phyloP scores from a whole-genome alignment of 2,113 vertebrate genomes.

The Oxyura jamaicensis region DNA sequence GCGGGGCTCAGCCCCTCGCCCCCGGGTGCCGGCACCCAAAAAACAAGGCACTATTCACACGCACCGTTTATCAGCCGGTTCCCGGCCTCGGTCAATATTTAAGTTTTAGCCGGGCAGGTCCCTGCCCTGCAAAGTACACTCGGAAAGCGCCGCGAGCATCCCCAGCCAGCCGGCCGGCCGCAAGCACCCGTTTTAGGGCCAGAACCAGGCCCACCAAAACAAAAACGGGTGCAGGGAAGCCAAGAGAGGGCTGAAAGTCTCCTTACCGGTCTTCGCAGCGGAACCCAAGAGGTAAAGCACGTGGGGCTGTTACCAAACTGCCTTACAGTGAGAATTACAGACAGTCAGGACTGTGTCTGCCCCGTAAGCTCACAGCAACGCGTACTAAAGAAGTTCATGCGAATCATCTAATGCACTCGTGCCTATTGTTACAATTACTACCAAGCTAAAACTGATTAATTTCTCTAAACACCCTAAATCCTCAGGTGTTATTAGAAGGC shows the following conservation, averaged over 20 bases:
- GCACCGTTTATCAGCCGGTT: fast-evolving
- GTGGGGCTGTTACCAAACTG: constrained; percentile 52
- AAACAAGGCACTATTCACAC: constrained; percentile 29
- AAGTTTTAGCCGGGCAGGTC: constrained; percentile 22
- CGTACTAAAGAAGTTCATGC: constrained; percentile 76
- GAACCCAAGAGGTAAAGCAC: constrained; percentile 53
- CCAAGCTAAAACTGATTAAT: constrained; percentile 79
- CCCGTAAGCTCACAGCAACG: constrained; percentile 69
- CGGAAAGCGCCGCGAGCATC: neutral
- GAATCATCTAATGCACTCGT: constrained; percentile 74
- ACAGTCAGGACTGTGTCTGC: constrained; percentile 64
- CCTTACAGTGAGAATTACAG: constrained; percentile 41
- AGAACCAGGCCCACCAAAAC: neutral
- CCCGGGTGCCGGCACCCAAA: neutral
- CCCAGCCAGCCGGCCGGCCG: fast-evolving
- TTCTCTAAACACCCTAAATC: constrained; percentile 78
- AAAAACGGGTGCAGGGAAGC: neutral
- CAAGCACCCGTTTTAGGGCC: neutral
- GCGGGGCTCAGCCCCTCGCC: neutral
- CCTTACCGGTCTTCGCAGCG: neutral
- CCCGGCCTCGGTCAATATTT: constrained; percentile 63
- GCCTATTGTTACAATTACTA: constrained; percentile 75
- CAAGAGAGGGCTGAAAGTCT: neutral
- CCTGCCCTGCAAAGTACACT: constrained; percentile 51
- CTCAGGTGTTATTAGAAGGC: constrained; percentile 54